phyloP scores from a whole-genome alignment of 2,113 vertebrate species.

The Psettodes erumei region DNA sequence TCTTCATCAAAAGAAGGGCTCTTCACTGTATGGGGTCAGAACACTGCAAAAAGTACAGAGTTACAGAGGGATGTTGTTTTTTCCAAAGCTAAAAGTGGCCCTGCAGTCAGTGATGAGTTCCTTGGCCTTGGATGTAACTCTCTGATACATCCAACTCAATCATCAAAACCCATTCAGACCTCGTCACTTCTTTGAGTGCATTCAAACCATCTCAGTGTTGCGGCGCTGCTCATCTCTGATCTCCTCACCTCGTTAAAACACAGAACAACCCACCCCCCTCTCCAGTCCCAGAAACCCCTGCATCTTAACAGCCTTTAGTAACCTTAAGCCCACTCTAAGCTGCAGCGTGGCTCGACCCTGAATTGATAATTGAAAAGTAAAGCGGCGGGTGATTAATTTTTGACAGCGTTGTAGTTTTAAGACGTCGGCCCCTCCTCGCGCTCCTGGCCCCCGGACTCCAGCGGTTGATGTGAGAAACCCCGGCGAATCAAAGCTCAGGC shows the following conservation, averaged over 20 bases:
- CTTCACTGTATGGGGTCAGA: neutral
- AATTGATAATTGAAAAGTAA: conserved; percentile 80
- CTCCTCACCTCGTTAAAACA: conserved; percentile 56
- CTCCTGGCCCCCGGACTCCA: neutral
- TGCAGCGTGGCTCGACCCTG: conserved; percentile 53
- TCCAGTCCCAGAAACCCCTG: conserved; percentile 59
- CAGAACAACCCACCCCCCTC: conserved; percentile 27
- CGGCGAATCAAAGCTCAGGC: conserved; percentile 66
- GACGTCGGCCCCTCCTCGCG: conserved; percentile 28
- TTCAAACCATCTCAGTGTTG: conserved; percentile 4
- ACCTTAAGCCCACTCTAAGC: conserved; percentile 77
- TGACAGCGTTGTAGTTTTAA: conserved; percentile 63
- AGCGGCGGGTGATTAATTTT: conserved; percentile 73
- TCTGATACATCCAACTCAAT: neutral
- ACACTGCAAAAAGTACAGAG: conserved; percentile 34
- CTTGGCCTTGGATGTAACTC: neutral
- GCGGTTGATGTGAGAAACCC: conserved; percentile 69
- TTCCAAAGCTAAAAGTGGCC: no score
- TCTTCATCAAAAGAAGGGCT: conserved; percentile 57
- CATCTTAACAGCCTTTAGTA: conserved; percentile 75
- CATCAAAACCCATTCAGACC: neutral
- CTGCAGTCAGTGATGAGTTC: neutral
- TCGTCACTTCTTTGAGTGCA: conserved; percentile 35
- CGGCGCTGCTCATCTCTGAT: conserved; percentile 3
- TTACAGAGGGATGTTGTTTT: neutral